phyloP scores from a whole-genome alignment of 1,140 invertebrate genomes.

The Bombus soroeensis region DNA sequence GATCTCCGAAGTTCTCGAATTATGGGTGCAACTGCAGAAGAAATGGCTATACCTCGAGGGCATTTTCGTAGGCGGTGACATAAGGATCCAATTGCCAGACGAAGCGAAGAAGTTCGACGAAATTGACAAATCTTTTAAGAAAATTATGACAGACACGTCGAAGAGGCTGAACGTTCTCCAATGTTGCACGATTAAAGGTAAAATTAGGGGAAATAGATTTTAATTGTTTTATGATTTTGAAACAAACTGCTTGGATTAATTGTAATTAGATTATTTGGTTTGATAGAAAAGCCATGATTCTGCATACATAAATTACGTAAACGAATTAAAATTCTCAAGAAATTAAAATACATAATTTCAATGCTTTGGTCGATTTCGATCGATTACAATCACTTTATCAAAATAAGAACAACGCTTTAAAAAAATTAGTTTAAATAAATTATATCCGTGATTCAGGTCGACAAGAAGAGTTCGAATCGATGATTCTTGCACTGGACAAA shows the following conservation, averaged over 20 bases:
- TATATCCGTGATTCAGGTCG: slow-evolving; percentile 82
- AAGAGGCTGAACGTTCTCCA: slow-evolving; percentile 90
- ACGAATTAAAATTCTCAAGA: too few relatives aligned
- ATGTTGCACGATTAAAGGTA: slow-evolving; percentile 87
- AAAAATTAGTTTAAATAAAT: not conserved
- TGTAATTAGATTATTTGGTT: too few relatives aligned
- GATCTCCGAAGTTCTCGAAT: slow-evolving; percentile 93
- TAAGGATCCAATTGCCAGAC: slow-evolving; percentile 91
- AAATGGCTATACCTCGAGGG: slow-evolving; percentile 96
- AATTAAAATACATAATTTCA: too few relatives aligned
- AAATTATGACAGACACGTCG: slow-evolving; percentile 92
- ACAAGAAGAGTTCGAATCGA: slow-evolving; percentile 88
- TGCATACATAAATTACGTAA: too few relatives aligned
- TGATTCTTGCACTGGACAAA: slow-evolving; percentile 90
- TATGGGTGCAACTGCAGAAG: slow-evolving; percentile 92
- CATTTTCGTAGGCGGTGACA: slow-evolving; percentile 94
- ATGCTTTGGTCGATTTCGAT: too few relatives aligned
- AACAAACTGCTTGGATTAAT: not conserved
- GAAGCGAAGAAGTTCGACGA: slow-evolving; percentile 95
- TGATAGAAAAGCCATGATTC: too few relatives aligned
- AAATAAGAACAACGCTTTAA: not conserved
- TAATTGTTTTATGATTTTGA: not conserved
- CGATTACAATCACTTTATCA: too few relatives aligned
- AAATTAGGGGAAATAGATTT: not conserved
- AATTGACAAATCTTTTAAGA: slow-evolving; percentile 91